Evolutionary conservation across 2,113 vertebrate genomes (phyloP), one percentile per base, ranked within the genome.

Genomic region (Irena cyanogastra): DNA sequence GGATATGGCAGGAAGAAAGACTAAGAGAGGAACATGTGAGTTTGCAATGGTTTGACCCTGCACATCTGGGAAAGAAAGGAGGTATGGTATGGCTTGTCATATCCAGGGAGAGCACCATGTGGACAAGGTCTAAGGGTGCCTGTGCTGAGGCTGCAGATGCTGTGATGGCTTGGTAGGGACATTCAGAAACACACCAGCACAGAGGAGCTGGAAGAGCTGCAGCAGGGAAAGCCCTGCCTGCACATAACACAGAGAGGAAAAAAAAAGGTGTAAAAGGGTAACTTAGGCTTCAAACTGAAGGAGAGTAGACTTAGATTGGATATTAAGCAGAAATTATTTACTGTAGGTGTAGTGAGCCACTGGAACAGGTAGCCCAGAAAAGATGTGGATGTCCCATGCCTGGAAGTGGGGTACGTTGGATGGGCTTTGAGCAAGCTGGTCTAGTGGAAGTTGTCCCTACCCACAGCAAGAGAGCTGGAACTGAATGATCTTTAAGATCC

Each of bases 1-100:
- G 79, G 87, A 87, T 80, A 45, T 42, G 60, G 69, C 37, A 80
- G 52, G 53, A 89, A 79, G 78, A 90, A 75, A 89, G 80, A 71
- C 60, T 70, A 85, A 78, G 39, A 71, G 26, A 52, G 41, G 26
- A 89, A 74, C 1, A 3, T 2, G 26, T 19, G 69, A 71, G n/a
- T 77, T 87, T 83, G 42, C 70, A 72, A 18, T 31, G 30, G 20
- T 69, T 92, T 77, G 76, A 53, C 83, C 50, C 41, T 37, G 19
- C 17, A 90, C 37, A 70, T 39, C 12, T 26, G 45, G 14, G 1
- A 4, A 27, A 44, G 44, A 69, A 57, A 59, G 16, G 33, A 74
- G 66, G 31, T 13, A 23, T 8, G 16, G 3, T 4, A 17, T 70
- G 33, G 12, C 17, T 88, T 75, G 17, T 83, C 49, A 35, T 37